These are phyloP conservation scores for Eubasilissa splendida DNA, from an alignment of 2,888 invertebrate species.

Conservation along the genomic window DNA sequence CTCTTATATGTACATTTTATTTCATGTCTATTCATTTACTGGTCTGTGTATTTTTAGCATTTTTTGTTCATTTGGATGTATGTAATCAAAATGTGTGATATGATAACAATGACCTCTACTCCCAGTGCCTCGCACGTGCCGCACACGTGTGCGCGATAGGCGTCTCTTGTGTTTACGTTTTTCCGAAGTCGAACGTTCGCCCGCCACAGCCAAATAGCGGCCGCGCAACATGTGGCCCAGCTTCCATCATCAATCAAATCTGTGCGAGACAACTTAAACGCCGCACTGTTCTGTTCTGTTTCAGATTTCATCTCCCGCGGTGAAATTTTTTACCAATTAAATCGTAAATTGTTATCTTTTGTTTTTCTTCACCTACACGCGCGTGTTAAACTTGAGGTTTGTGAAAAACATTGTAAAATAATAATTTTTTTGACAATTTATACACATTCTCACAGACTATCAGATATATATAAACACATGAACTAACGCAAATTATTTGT, in stretches of 20 bases:
- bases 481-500: too few species aligned
- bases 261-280: conserved; percentile 8
- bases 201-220: not conserved
- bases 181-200: not conserved
- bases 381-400: too few species aligned
- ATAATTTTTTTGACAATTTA: too few species aligned
- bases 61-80: too few species aligned
- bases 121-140: not conserved
- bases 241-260: conserved; percentile 11
- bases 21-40: too few species aligned
- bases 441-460: too few species aligned
- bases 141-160: not conserved
- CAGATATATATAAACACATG: too few species aligned
- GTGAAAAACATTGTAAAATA: too few species aligned
- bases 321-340: not conserved
- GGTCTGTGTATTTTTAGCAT: too few species aligned
- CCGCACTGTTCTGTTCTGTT: not conserved
- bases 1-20: too few species aligned
- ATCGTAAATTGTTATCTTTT: too few species aligned
- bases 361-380: too few species aligned
- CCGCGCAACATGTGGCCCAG: conserved; percentile 12
- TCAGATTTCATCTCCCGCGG: not conserved
- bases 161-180: not conserved
- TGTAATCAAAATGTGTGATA: not conserved
- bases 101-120: not conserved